These are phyloP conservation scores for Sesamia nonagrioides DNA, from an alignment of 1,140 invertebrate genomes.

Conservation along the genomic window DNA sequence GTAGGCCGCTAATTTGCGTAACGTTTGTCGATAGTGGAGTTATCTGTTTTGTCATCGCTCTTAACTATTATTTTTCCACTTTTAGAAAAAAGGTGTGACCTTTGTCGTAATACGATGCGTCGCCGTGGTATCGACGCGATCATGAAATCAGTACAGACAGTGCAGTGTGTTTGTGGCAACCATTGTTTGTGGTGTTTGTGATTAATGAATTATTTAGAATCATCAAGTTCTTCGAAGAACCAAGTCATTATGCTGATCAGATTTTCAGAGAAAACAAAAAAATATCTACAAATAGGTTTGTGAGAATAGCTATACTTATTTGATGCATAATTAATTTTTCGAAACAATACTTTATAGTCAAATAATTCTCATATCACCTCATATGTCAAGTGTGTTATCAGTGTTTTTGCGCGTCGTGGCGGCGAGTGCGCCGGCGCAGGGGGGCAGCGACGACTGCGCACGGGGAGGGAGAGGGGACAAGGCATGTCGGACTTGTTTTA, in stretches of 20 bases:
- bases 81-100: background rate
- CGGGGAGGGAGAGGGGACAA: constrained; percentile 8
- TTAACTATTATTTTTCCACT: constrained; percentile 55
- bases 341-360: background rate
- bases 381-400: constrained; percentile 56
- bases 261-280: no score
- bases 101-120: background rate
- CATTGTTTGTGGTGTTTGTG: no score
- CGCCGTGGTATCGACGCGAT: no score
- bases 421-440: constrained; percentile 31
- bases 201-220: no score
- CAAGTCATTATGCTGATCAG: no score
- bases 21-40: constrained; percentile 56
- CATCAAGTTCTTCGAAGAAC: no score
- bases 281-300: no score
- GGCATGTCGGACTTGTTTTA: constrained; percentile 62
- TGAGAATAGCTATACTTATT: no score
- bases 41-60: constrained; percentile 52
- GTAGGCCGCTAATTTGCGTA: constrained; percentile 54
- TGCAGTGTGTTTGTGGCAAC: no score
- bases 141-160: no score
- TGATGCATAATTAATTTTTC: no score
- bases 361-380: background rate
- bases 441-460: background rate
- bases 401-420: constrained; percentile 59